Evolutionary conservation across 1,140 invertebrate species (phyloP).

Genomic region (Drosophila bipectinata): DNA sequence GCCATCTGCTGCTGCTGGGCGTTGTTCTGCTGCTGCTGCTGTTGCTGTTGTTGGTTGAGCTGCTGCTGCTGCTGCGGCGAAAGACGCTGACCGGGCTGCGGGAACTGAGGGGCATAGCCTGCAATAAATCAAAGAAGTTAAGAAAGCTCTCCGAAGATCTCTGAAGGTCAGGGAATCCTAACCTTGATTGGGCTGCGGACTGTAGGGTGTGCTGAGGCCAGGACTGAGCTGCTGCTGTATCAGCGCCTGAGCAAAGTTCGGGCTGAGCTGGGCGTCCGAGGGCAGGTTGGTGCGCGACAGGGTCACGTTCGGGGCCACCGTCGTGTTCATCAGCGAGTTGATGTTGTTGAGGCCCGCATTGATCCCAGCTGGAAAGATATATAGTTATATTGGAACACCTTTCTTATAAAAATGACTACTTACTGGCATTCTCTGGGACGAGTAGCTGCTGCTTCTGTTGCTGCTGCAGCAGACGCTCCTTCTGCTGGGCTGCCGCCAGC

Average conservation of each 20-base stretch:
- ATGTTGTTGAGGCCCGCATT: slow-evolving; percentile 89
- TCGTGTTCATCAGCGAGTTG: slow-evolving; percentile 91
- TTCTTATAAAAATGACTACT: slow-evolving; percentile 30
- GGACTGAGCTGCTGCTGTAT: slow-evolving; percentile 83
- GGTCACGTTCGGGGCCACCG: slow-evolving; percentile 92
- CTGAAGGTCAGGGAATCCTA: not conserved
- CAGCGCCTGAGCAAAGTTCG: slow-evolving; percentile 85
- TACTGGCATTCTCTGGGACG: slow-evolving; percentile 87
- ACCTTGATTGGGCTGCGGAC: slow-evolving; percentile 82
- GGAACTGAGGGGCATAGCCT: slow-evolving; percentile 76
- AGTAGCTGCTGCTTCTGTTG: slow-evolving; percentile 90
- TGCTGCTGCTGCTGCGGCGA: slow-evolving; percentile 75
- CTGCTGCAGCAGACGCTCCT: slow-evolving; percentile 87
- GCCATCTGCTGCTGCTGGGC: slow-evolving; percentile 75
- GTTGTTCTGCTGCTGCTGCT: slow-evolving; percentile 59
- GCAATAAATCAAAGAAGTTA: no score
- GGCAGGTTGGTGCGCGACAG: slow-evolving; percentile 88
- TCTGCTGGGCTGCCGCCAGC: slow-evolving; percentile 84
- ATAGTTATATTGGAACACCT: no score
- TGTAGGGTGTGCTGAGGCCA: slow-evolving; percentile 76
- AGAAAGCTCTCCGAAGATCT: not conserved
- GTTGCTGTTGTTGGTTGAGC: slow-evolving; percentile 46
- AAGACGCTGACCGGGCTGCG: slow-evolving; percentile 71
- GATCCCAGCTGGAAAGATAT: slow-evolving; percentile 83
- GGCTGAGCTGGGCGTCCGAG: slow-evolving; percentile 90